These are phyloP conservation scores for Lycaena phlaeas DNA, from an alignment of 2,888 invertebrate genomes.

Conservation along the genomic window DNA sequence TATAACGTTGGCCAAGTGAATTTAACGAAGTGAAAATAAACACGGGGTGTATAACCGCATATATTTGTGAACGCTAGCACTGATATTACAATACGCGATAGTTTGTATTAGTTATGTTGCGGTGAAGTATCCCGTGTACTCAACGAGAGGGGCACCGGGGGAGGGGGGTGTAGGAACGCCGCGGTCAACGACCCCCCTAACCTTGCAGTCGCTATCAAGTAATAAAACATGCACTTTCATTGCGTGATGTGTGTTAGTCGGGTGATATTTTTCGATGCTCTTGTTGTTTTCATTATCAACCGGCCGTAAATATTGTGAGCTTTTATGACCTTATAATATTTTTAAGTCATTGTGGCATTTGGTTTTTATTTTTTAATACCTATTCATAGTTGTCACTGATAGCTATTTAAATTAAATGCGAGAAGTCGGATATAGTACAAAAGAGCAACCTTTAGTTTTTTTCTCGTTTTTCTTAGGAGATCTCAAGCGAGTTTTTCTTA, in stretches of 20 bases:
- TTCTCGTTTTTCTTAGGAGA: too few relatives aligned
- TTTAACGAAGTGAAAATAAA: slow-evolving; percentile 12
- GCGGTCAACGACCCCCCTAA: slow-evolving; percentile 44
- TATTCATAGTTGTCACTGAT: too few relatives aligned
- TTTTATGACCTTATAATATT: too few relatives aligned
- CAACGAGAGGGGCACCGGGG: slow-evolving; percentile 22
- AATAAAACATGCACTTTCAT: slow-evolving; percentile 19
- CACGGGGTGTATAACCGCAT: slow-evolving; percentile 8
- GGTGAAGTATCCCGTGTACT: slow-evolving; percentile 27
- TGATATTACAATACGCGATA: slow-evolving; percentile 10
- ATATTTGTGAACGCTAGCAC: not conserved
- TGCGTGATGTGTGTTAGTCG: slow-evolving; percentile 10
- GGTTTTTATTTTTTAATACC: too few relatives aligned
- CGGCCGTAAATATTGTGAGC: not conserved
- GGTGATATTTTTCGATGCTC: not conserved
- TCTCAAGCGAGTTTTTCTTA: too few relatives aligned
- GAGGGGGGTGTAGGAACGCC: slow-evolving; percentile 13
- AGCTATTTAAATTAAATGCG: too few relatives aligned
- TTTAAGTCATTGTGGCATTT: too few relatives aligned
- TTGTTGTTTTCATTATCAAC: slow-evolving; percentile 4
- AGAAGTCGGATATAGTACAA: too few relatives aligned
- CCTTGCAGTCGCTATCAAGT: slow-evolving; percentile 37
- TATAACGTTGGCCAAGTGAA: slow-evolving; percentile 3
- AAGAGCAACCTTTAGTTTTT: too few relatives aligned
- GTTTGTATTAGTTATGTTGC: slow-evolving; percentile 18